Evolutionary conservation across 2,113 vertebrate genomes (phyloP).

Genomic region (Hiodon alosoides): DNA sequence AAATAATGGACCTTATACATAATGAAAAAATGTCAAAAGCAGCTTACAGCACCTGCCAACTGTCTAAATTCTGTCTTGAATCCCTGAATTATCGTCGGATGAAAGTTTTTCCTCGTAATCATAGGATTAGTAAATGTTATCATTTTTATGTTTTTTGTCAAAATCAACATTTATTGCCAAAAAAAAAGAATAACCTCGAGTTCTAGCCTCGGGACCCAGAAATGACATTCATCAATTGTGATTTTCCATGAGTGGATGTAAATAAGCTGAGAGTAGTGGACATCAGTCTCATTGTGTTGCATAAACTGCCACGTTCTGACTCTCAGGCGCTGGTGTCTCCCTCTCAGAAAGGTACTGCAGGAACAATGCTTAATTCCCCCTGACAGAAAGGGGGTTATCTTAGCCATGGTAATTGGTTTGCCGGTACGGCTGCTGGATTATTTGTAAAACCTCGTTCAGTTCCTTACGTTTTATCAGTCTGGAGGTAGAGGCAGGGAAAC

Average conservation of each 20-base stretch:
- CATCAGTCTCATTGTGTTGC: constrained; percentile 53
- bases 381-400: constrained; percentile 54
- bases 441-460: constrained; percentile 50
- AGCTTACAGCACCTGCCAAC: too few relatives aligned
- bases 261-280: constrained; percentile 64
- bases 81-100: too few relatives aligned
- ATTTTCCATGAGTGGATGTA: constrained; percentile 64
- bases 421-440: constrained; percentile 58
- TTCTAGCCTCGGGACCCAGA: constrained; percentile 55
- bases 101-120: too few relatives aligned
- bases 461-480: constrained; percentile 55
- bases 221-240: constrained; percentile 68
- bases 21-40: too few relatives aligned
- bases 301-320: constrained; percentile 46
- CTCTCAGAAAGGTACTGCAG: constrained; percentile 48
- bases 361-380: constrained; percentile 58
- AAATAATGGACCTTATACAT: too few relatives aligned
- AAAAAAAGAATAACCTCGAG: constrained; percentile 28
- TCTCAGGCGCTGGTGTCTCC: constrained; percentile 45
- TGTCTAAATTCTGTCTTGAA: too few relatives aligned
- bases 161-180: too few relatives aligned
- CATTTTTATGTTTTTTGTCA: too few relatives aligned
- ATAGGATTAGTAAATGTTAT: too few relatives aligned
- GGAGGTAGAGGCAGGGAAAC: constrained; percentile 27
- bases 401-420: constrained; percentile 61